Conservation (phyloP, 92 coral and sea anemone species). For the Meandrina meandrites region DNA sequence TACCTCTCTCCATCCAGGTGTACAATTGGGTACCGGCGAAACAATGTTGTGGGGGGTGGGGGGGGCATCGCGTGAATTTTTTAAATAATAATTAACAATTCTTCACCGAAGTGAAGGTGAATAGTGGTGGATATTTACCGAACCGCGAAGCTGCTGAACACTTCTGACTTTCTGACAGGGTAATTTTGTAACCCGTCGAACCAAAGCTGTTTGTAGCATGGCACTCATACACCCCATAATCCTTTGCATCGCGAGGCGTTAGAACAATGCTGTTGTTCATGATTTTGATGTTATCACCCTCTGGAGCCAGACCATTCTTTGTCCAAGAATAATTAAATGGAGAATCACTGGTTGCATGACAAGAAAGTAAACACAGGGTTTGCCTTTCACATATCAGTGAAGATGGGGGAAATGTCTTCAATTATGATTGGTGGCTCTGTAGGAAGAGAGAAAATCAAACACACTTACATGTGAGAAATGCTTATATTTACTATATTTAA, state of each 20-base stretch:
- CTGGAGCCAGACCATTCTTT: not conserved
- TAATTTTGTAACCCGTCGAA: not conserved
- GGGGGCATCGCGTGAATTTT: too few species aligned
- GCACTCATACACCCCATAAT: not conserved
- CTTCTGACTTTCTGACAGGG: not conserved
- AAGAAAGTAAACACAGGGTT: not conserved
- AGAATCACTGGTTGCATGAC: not conserved
- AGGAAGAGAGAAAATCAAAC: not conserved
- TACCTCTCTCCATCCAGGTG: too few species aligned
- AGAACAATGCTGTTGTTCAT: not conserved
- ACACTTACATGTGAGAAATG: too few species aligned
- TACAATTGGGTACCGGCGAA: too few species aligned
- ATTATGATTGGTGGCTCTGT: not conserved
- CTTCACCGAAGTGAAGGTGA: too few species aligned
- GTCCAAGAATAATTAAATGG: not conserved
- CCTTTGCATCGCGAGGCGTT: not conserved
- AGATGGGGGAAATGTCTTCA: not conserved
- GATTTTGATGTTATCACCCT: not conserved
- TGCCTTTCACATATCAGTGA: not conserved
- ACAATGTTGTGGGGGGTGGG: too few species aligned
- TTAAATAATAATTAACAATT: too few species aligned
- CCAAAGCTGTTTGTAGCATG: conserved; percentile 1
- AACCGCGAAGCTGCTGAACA: too few species aligned
- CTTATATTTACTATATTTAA: too few species aligned
- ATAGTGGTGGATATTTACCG: too few species aligned